Base-by-base conservation (phyloP, 2,888 invertebrate genomes). In the Metallyticus violacea region DNA sequence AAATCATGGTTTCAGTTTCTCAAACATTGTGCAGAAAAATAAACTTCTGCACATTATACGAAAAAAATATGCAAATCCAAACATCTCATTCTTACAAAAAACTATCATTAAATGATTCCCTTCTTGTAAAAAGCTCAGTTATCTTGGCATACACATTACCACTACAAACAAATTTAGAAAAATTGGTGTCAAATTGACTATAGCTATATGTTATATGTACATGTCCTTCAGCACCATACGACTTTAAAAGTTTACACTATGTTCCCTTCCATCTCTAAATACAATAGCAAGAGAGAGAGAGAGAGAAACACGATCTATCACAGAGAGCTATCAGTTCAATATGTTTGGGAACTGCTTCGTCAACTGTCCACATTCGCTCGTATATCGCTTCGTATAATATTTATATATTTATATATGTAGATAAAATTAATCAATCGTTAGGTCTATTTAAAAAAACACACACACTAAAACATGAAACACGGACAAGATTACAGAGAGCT, bases 301-400 rank as follows among this genome's bases (percentile, higher is more conserved):
- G 77, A 62, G 83, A 40, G 83, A 78, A 84, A 86, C 77, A 81
- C 79, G 28, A 87, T 80, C 88, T 88, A 88, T 88, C 88, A 88
- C 88, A 88, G 88, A 87, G 86, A 86, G 88, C 88, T 88, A 88
- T 88, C 88, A 88, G 88, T 88, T 86, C 88, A 79, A 40, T 87
- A 79, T 76, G 30, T 87, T 85, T 86, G 88, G 88, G 86, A 88
- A 86, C 88, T 88, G 88, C 88, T 85, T 85, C 82, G 78, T 79
- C 86, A 86, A 86, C 85, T 15, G 29, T 85, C 81, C 79, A 85
- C 79, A 87, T 86, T 29, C 84, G 82, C 29, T 40, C 76, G 86
- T 86, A 79, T 85, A 87, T 87, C 85, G 79, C 86, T 85, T 79
- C 27, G 87, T 86, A 87, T 88, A 79, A 85, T n/a, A 81, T 26